Evolutionary conservation across 2,797 vertebrate species (phyloP).

Genomic region (Cichlasoma orientale): DNA sequence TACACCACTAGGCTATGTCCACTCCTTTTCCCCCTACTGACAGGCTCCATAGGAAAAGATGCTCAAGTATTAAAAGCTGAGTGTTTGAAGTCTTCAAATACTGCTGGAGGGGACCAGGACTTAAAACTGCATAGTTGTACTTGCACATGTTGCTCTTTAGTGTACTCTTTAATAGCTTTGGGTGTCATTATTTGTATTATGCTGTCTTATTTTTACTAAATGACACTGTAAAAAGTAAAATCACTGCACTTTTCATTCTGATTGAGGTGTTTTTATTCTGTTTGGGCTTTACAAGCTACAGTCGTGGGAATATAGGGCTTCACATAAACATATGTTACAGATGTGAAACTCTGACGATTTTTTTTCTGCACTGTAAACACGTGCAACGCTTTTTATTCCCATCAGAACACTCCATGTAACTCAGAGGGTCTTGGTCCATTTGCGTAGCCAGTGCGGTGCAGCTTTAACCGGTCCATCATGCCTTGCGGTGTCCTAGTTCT

Average conservation of each 20-base stretch:
- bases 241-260: background rate
- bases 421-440: constrained; percentile 22
- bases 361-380: background rate
- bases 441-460: constrained; percentile 62
- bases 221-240: background rate
- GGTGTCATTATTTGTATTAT: background rate
- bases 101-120: background rate
- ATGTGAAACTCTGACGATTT: background rate
- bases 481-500: constrained; percentile 83
- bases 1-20: no score
- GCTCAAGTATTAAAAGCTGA: background rate
- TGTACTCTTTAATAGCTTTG: background rate
- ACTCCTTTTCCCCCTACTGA: no score
- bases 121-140: background rate
- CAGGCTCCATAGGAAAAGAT: no score
- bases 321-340: background rate
- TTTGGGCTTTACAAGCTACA: background rate
- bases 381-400: background rate
- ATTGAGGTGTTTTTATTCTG: background rate
- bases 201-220: background rate
- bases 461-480: constrained; percentile 86
- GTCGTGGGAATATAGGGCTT: background rate
- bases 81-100: background rate
- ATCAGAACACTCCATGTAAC: background rate
- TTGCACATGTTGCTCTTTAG: background rate